Conservation (phyloP, 2,888 invertebrate species). For the Osedax fenrisi region DNA sequence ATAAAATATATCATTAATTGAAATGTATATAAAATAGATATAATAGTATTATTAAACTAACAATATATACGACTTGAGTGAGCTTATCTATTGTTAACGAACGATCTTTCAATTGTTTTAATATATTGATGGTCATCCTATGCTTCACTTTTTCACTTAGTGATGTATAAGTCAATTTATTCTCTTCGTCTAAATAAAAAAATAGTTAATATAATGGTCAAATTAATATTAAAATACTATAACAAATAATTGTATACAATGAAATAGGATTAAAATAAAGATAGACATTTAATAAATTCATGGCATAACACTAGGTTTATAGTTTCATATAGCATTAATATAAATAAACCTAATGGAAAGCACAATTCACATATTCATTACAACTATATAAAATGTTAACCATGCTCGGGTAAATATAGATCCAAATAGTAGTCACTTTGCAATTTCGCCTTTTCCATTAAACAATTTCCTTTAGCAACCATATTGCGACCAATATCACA, state of each 20-base stretch:
- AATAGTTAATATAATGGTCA: no score
- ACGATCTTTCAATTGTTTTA: background rate
- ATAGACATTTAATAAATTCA: no score
- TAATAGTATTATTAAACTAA: background rate
- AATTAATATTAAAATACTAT: no score
- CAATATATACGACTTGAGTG: background rate
- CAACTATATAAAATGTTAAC: background rate
- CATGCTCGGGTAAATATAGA: background rate
- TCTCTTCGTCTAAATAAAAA: background rate
- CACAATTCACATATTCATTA: background rate
- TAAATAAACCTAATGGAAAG: no score
- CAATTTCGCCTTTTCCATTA: background rate
- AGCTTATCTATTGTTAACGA: background rate
- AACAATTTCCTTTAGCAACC: background rate
- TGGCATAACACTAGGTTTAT: no score
- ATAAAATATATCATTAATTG: no score
- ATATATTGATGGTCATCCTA: background rate
- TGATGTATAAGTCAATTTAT: background rate
- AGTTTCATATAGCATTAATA: no score
- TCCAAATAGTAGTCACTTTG: background rate
- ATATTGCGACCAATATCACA: background rate
- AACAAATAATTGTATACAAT: no score
- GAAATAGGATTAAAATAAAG: no score
- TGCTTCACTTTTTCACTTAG: background rate
- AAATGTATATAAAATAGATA: no score